Evolutionary conservation across 2,888 invertebrate species (phyloP), one percentile per base, ranked within the genome.

Genomic region (Epirrita christyi): DNA sequence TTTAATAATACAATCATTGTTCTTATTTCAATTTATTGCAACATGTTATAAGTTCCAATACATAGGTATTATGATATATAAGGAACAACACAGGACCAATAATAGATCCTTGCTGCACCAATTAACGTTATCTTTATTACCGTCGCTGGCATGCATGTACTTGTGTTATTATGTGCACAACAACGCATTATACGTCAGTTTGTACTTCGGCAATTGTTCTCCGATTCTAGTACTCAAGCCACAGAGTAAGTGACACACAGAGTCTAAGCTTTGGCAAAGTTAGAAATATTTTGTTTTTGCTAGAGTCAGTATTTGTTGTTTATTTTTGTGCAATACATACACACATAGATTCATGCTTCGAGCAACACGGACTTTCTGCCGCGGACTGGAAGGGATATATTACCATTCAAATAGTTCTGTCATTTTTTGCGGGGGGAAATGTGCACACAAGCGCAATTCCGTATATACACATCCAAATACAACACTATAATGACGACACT

Each of bases 151-250:
- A 50, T 46, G 42, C 36, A 51, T 57, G 57, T 51, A 53, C 62
- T 44, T 46, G 37, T 48, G 55, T 56, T 58, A 67, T 38, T 53
- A 40, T 52, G 38, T 44, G 38, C 15, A 52, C 53, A 64, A 62
- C 50, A 63, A 43, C 40, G 57, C 58, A 64, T 59, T 66, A 69
- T 63, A 67, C 61, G 59, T 63, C 62, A 61, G 79, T 79, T 79
- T 76, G 80, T 77, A 57, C 64, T 27, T 41, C n/a, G 28, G 42
- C 44, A 34, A 47, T 44, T 44, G 45, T 46, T 54, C 61, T 51
- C 21, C 8, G 37, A 49, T 44, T 32, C 27, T 32, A 43, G 29
- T 8, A 29, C 43, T 53, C 34, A 29, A 29, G 8, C 7, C 34
- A 40, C 9, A 40, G 13, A 27, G 34, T 5, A 21, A 14, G 34